Evolutionary conservation across 2,888 invertebrate genomes (phyloP), one percentile per base, ranked within the genome.

Genomic region (Drosophila anomelani): DNA sequence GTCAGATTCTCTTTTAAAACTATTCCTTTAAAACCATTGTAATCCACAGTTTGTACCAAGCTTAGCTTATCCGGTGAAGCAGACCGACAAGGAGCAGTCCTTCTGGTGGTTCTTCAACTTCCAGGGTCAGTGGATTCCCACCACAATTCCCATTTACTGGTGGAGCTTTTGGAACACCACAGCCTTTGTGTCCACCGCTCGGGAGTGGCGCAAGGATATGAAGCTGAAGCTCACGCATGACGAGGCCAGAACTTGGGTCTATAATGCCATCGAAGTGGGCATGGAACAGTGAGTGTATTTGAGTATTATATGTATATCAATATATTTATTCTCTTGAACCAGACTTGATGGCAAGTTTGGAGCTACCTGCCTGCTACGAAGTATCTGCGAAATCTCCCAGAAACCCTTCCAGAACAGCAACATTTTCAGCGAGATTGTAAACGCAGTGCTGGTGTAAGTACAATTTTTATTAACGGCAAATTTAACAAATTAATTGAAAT

Each of bases 321-420:
- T 3, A n/a, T 10, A 7, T 23, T 10, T 38, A 17, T n/a, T 0
- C 2, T 0, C 4, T 2, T 7, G 10, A 4, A 4, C 29, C 20
- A 89, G 86, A 6, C 32, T 79, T 9, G 84, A 75, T 15, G 68
- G 75, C 17, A 61, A 79, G n/a, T 56, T 69, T 7, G 84, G 93
- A 0, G 91, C 85, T 20, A 88, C 85, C 4, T 94, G 94, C 76
- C 88, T 94, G 8, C 89, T 93, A 26, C 93, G 92, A 68, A 91
- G 93, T 39, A 93, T 94, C 70, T 94, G 94, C 78, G 92, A 92
- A 46, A 90, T 93, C 12, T 91, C 93, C 4, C 91, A 91, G 53
- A 60, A 79, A 23, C 91, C 92, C 4, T 80, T 89, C 34, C 77
- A 81, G n/a, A 68, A 69, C 12, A 78, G 64, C 63, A 76, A 79